Percentiles rank a stretch among this genome's conserved stretches.
Evolutionary conservation across 2,113 vertebrate genomes (phyloP).

Genomic region (Ophiodon elongatus): DNA sequence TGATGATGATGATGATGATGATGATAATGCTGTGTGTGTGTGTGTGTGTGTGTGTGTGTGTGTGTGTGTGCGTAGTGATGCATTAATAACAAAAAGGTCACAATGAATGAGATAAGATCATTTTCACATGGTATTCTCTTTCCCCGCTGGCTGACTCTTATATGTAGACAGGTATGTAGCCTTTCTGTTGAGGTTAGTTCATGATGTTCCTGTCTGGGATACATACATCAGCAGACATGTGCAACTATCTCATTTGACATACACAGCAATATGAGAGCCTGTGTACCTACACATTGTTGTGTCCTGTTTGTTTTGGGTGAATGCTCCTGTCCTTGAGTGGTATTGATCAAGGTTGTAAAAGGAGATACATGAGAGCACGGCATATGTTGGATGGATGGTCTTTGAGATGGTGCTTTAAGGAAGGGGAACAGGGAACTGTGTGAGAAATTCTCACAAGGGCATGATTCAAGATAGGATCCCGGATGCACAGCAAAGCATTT

Average conservation of each 20-base stretch:
- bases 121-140: conserved; percentile 21
- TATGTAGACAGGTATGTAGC: neutral
- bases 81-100: conserved; percentile 43
- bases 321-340: neutral
- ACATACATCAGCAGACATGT: neutral
- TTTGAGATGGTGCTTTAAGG: conserved; percentile 24
- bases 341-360: conserved; percentile 25
- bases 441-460: conserved; percentile 42
- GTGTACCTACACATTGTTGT: neutral
- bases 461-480: conserved; percentile 11
- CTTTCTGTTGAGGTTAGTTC: neutral
- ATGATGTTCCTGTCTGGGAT: neutral
- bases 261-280: conserved; percentile 29
- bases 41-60: neutral
- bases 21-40: neutral
- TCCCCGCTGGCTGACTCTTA: neutral
- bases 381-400: neutral
- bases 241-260: conserved; percentile 20
- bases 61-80: conserved; percentile 10
- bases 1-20: no score
- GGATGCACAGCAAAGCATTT: neutral
- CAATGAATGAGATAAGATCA: neutral
- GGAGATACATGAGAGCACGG: neutral
- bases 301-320: conserved; percentile 41
- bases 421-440: conserved; percentile 45